phyloP scores from a whole-genome alignment of 2,888 invertebrate species.

The Pyrocoelia pectoralis region DNA sequence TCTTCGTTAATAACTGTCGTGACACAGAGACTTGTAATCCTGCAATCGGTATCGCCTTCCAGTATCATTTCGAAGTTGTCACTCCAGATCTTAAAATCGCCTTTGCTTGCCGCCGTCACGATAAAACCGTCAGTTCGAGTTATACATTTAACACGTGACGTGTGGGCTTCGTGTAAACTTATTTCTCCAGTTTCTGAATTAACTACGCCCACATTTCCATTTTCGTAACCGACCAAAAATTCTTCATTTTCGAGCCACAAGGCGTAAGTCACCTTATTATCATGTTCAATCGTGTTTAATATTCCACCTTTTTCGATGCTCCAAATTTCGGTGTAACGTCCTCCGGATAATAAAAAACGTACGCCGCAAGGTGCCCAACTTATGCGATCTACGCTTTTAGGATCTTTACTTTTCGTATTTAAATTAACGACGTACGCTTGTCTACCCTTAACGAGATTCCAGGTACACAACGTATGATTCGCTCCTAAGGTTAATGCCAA shows the following conservation, averaged over 20 bases:
- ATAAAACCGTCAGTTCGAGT: slow-evolving; percentile 65
- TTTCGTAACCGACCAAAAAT: slow-evolving; percentile 76
- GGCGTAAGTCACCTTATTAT: slow-evolving; percentile 74
- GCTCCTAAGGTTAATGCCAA: slow-evolving; percentile 85
- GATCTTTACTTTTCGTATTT: slow-evolving; percentile 68
- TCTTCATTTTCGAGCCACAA: slow-evolving; percentile 72
- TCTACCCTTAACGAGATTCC: slow-evolving; percentile 94
- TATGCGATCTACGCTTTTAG: slow-evolving; percentile 51
- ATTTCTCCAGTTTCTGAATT: slow-evolving; percentile 64
- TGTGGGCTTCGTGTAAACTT: slow-evolving; percentile 65
- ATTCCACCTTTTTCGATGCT: slow-evolving; percentile 77
- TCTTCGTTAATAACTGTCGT: slow-evolving; percentile 47
- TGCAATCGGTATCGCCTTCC: slow-evolving; percentile 70
- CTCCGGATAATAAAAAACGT: slow-evolving; percentile 78
- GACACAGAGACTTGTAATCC: slow-evolving; percentile 77
- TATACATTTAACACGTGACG: slow-evolving; percentile 74
- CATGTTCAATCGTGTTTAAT: slow-evolving; percentile 70
- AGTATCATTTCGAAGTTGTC: slow-evolving; percentile 64
- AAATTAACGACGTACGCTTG: slow-evolving; percentile 91
- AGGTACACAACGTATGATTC: slow-evolving; percentile 85
- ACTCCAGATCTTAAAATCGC: slow-evolving; percentile 80
- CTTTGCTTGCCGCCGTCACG: slow-evolving; percentile 76
- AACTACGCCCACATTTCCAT: slow-evolving; percentile 72
- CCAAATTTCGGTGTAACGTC: slow-evolving; percentile 81
- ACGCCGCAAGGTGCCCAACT: slow-evolving; percentile 80